Evolutionary conservation across 2,888 invertebrate species (phyloP).

Genomic region (Chouioia cunea): DNA sequence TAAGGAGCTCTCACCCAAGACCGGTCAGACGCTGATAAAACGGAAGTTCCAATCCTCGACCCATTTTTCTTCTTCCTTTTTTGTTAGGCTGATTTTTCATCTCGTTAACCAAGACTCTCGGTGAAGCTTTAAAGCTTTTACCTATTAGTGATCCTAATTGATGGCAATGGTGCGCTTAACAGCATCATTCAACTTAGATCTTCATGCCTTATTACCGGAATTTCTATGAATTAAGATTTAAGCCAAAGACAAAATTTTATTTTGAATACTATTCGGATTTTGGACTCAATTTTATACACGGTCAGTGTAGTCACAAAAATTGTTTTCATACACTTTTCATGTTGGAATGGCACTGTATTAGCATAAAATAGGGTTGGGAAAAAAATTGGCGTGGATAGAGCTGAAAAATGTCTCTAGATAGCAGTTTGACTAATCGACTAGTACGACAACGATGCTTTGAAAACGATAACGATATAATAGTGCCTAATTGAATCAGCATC

Average conservation of each 20-base stretch:
- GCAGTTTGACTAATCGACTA: too few species aligned
- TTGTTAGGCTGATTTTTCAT: not conserved
- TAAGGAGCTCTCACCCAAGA: conserved; percentile 30
- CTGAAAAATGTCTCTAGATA: not conserved
- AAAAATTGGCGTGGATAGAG: not conserved
- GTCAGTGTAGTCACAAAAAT: conserved; percentile 23
- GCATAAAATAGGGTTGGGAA: not conserved
- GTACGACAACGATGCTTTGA: not conserved
- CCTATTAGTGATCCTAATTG: conserved; percentile 35
- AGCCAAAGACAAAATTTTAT: too few species aligned
- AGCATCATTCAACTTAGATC: conserved; percentile 13
- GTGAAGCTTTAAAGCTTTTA: not conserved
- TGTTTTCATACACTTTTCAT: not conserved
- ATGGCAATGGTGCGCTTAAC: conserved; percentile 16
- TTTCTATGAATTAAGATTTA: not conserved
- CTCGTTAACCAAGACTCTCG: not conserved
- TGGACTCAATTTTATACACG: too few species aligned
- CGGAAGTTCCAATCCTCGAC: conserved; percentile 39
- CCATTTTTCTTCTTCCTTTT: conserved; percentile 22
- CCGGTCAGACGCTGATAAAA: conserved; percentile 16
- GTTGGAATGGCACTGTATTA: not conserved
- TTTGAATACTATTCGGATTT: too few species aligned
- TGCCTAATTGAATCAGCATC: conserved; percentile 36
- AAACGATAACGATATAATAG: conserved; percentile 35
- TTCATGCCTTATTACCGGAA: not conserved